Base-by-base conservation (phyloP, 2,888 invertebrate genomes). In the Criorhina ranunculi region DNA sequence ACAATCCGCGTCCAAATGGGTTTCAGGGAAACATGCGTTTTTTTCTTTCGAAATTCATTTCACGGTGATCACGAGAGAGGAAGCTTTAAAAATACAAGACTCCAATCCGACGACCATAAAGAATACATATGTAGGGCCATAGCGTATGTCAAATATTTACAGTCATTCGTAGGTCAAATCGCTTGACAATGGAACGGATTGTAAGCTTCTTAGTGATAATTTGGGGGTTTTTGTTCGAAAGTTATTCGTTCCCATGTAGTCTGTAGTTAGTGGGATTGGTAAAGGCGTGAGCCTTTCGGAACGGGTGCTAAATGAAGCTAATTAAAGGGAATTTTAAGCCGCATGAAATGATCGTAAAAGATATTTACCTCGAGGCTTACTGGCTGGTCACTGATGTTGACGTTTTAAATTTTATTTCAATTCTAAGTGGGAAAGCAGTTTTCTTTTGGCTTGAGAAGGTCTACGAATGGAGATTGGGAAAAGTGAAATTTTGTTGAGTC, bases 91-190 rank as follows among this genome's bases (percentile, higher is more conserved):
- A 12, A 42, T 49, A 40, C n/a, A 24, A 57, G 31, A 29, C 31
- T 37, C 46, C 55, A 59, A 60, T 37, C 24, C 60, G 49, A 5
- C 42, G 31, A 19, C 12, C 29, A 42, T 42, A 64, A 24, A 40
- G 37, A 35, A 33, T 31, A 60, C n/a, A 42, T 46, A 49, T 24
- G 4, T 4, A 24, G 24, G 24, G 24, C 4, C 24, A 4, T 15
- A n/a, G 51, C 70, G 60, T 73, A 59, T 79, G 85, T 85, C 80
- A 85, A 76, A 85, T 85, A 79, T 85, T 85, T 79, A 85, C 85
- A 70, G 64, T 85, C 69, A 55, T 80, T 85, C 53, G 40, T 19
- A 8, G 79, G 85, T 66, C 79, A 79, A 85, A 85, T 85, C 85
- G 75, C 69, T 15, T 53, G 40, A 85, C 79, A 85, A 79, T 70